Evolutionary conservation across 2,888 invertebrate genomes (phyloP), one percentile per base, ranked within the genome.

Genomic region (Plagodis dolabraria): DNA sequence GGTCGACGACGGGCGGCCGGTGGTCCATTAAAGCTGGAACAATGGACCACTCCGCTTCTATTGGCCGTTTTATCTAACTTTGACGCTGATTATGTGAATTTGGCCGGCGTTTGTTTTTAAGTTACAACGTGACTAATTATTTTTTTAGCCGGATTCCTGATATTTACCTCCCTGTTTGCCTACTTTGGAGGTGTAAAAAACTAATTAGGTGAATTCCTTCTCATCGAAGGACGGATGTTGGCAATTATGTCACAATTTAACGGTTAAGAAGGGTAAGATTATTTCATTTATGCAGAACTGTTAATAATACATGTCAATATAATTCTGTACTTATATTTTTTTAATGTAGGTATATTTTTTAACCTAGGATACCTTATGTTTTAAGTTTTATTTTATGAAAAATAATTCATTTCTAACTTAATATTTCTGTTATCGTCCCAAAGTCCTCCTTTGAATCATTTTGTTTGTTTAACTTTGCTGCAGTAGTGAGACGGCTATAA

Each of bases 21-120:
- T 90, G 91, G 91, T 89, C 92, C 91, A 89, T 89, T 89, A 88
- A 85, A 74, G 65, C 63, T 81, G 82, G 86, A 89, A 91, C 91
- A 92, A 92, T 89, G 86, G 88, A 60, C 84, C 84, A 82, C 87
- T 89, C 81, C 77, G 78, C 76, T 83, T 84, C 85, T 89, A 86
- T 87, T 88, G 83, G 85, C 85, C 79, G 80, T 82, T 89, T 89
- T 89, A 90, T 89, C 89, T 86, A 84, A 83, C 78, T 88, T 84
- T 88, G 82, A 87, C 87, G 85, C 84, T 86, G 82, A 84, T 87
- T 87, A 89, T 69, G 87, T 87, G 87, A 85, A 83, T 84, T 86
- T 82, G 81, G 83, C 76, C 84, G 84, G 83, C 71, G 76, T 69
- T 65, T 64, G 69, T 79, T 83, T 84, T 80, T 80, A 70, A 76